phyloP scores from a whole-genome alignment of 64 coral and sea anemone genomes.

The Orbicella faveolata region DNA sequence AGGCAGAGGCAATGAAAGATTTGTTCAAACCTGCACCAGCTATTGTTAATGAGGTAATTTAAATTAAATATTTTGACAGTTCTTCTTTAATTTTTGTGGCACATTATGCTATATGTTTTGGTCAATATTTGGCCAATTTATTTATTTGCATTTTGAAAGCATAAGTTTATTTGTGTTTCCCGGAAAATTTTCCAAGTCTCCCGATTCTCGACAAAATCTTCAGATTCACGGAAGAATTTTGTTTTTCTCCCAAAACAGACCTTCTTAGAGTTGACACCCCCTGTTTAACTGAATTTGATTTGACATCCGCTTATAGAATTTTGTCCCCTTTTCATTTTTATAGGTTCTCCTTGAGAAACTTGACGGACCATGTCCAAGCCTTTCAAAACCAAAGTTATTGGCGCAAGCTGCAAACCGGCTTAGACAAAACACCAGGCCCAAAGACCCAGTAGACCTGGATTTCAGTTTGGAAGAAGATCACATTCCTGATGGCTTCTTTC shows the following conservation, averaged over 20 bases:
- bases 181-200: too few relatives aligned
- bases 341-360: background rate
- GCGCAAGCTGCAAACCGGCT: slow-evolving; percentile 1
- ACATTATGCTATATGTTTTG: background rate
- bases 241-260: too few relatives aligned
- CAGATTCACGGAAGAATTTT: too few relatives aligned
- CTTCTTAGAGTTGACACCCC: too few relatives aligned
- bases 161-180: too few relatives aligned
- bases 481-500: slow-evolving; percentile 8
- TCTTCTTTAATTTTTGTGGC: background rate
- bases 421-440: background rate
- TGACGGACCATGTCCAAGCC: background rate
- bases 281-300: background rate
- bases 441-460: slow-evolving; percentile 22
- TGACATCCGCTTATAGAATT: background rate
- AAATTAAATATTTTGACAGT: background rate
- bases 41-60: slow-evolving; percentile 24
- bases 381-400: background rate
- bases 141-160: too few relatives aligned
- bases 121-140: too few relatives aligned
- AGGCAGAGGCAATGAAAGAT: background rate
- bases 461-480: slow-evolving; percentile 18
- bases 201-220: too few relatives aligned
- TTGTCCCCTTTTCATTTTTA: background rate
- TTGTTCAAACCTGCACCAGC: background rate